Base-by-base conservation (phyloP, 2,888 invertebrate species). In the Brenthis daphne region DNA sequence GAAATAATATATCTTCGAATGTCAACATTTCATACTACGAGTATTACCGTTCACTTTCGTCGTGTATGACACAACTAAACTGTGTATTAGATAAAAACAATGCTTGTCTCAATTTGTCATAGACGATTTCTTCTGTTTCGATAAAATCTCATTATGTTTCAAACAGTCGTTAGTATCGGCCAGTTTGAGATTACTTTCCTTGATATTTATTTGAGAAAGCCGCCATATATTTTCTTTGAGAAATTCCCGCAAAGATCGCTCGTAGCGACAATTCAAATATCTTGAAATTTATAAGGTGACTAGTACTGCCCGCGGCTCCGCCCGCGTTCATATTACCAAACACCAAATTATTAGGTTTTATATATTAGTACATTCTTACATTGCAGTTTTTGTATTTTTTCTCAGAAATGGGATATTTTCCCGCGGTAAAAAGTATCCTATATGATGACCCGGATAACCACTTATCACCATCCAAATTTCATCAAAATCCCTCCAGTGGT, bases 91-190 rank as follows among this genome's bases (percentile, higher is more conserved):
- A 77, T 77, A 75, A 78, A 76, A 63, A 78, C 76, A 77, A 75
- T 75, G 68, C 73, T 70, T 73, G 76, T 76, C 77, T 77, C 80
- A 78, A 80, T 85, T 81, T 79, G 83, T 83, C 82, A 83, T 78
- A 78, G 78, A 80, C 82, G 71, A 78, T 80, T 78, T 76, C 77
- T 79, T 79, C 77, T 70, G 71, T 65, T 68, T 58, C 70, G 79
- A 81, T 80, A 77, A 70, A 66, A 79, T 79, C 78, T 74, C 71
- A 76, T 73, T 77, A 72, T 70, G 68, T 64, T 71, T 61, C 50
- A 65, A 60, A 67, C 54, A 57, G 68, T 70, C 69, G 74, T 73
- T 74, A 68, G 71, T 67, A 73, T 73, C 69, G 67, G 65, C 57
- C 56, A 65, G 63, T 29, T 63, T 51, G 24, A 71, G 72, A 74